Base-by-base conservation (phyloP, 2,888 invertebrate genomes). In the Nomada goodeniana region DNA sequence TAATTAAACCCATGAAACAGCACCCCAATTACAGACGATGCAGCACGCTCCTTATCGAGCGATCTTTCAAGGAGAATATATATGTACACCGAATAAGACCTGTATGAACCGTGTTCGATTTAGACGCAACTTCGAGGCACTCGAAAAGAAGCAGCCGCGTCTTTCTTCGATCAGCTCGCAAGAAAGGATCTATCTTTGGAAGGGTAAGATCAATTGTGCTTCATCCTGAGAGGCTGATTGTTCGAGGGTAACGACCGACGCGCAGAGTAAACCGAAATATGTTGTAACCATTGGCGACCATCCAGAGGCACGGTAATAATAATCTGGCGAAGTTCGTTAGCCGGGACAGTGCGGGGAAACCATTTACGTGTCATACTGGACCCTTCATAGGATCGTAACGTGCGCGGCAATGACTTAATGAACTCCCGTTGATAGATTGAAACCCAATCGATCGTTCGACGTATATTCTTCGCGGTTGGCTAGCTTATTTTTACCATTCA, bases 261-360 rank as follows among this genome's bases (percentile, higher is more conserved):
- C 80, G 80, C 82, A 73, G 81, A 73, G 87, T 91, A 90, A 91
- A 90, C 88, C 86, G 85, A 91, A 91, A 92, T 90, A 90, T 91
- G 90, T 88, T 91, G 92, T 92, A 92, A 92, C 91, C 83, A 91
- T 91, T 92, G 92, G 92, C 92, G 76, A 83, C 76, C 86, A 86
- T 92, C 92, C 92, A 92, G 89, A 87, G 85, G 82, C 89, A 83
- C 86, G 91, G 89, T 92, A 91, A 92, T 92, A 92, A 92, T 92
- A 92, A 92, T 92, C 88, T 86, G 85, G 88, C 89, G 84, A 91
- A 92, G 92, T 92, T 92, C 92, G 88, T 91, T 92, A 91, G 90
- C 91, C 91, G 88, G 80, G 75, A 57, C 82, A 84, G 78, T 82
- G 84, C 68, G 88, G 77, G 77, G 80, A 83, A 81, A 61, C 70